These are phyloP conservation scores for Pituophis catenifer DNA, from an alignment of 2,113 vertebrate species.

Conservation along the genomic window DNA sequence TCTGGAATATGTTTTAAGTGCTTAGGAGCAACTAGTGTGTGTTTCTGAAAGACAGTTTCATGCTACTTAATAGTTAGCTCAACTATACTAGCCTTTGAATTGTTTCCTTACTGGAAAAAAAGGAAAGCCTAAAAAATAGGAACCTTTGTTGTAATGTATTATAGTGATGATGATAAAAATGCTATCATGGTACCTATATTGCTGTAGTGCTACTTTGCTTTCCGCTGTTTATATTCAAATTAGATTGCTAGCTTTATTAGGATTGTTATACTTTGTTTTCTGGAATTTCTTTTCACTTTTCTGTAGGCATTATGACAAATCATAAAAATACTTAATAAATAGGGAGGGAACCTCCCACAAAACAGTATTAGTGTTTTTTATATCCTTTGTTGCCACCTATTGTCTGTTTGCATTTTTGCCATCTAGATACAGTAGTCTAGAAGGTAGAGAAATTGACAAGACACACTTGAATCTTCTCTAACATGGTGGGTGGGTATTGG, in stretches of 20 bases:
- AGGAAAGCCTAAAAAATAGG: not conserved
- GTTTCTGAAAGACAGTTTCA: not conserved
- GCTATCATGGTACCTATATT: not conserved
- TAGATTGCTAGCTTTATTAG: not conserved
- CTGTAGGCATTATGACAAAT: not conserved
- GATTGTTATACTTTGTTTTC: not conserved
- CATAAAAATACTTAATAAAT: not conserved
- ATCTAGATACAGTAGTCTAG: not conserved
- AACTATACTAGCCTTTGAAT: not conserved
- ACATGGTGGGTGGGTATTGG: accelerated
- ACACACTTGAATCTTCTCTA: not conserved
- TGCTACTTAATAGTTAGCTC: not conserved
- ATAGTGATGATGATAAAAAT: not conserved
- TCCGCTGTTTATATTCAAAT: not conserved
- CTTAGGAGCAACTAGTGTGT: not conserved
- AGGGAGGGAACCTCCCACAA: not conserved
- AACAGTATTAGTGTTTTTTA: not conserved
- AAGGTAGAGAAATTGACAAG: not conserved
- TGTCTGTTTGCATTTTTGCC: not conserved
- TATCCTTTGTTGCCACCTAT: not conserved
- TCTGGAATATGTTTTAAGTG: not conserved
- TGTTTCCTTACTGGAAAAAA: not conserved
- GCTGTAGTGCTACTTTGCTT: not conserved
- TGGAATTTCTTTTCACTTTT: not conserved
- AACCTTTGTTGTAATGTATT: not conserved